Evolutionary conservation across 2,113 vertebrate species (phyloP), one percentile per base, ranked within the genome.

Genomic region (Vidua macroura): DNA sequence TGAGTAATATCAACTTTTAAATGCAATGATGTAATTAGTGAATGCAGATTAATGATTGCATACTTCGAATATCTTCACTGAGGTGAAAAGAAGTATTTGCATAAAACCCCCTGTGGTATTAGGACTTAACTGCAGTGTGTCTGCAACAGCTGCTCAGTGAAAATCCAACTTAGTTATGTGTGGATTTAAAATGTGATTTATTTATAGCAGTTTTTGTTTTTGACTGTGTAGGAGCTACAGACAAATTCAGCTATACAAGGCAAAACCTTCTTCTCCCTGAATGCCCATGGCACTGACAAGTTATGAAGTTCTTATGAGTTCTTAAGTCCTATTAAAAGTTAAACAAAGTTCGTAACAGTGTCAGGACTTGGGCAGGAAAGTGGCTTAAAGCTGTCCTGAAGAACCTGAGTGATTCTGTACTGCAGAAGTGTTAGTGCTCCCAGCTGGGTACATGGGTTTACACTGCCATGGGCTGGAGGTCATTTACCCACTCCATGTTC

Each of bases 81-180:
- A 63, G 2, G 16, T 67, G 48, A 59, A 56, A 78, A 86, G 43
- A 48, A 53, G 17, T 64, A 13, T 64, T 91, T 78, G 66, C 60
- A n/a, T 75, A 74, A 59, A 55, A 15, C 1, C 62, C 33, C 51
- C 39, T 41, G 66, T 67, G 63, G 70, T 80, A 13, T 90, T 86
- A 75, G 73, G 82, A 30, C 27, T 66, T 56, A 60, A 19, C 31
- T 49, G 76, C 62, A 70, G 48, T 35, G 4, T 74, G 22, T 90
- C 48, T 84, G 91, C 56, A 73, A 13, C 7, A 35, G 82, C 84
- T 91, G 59, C 60, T 92, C 18, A 35, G 6, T 66, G 53, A n/a
- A 94, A 93, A 84, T 89, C 80, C 90, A 93, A 46, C 83, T 85
- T 86, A 37, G 83, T 91, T 60, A 51, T 23, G 21, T 18, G 3